Evolutionary conservation across 2,113 vertebrate genomes (phyloP).

Genomic region (Eptatretus burgeri): DNA sequence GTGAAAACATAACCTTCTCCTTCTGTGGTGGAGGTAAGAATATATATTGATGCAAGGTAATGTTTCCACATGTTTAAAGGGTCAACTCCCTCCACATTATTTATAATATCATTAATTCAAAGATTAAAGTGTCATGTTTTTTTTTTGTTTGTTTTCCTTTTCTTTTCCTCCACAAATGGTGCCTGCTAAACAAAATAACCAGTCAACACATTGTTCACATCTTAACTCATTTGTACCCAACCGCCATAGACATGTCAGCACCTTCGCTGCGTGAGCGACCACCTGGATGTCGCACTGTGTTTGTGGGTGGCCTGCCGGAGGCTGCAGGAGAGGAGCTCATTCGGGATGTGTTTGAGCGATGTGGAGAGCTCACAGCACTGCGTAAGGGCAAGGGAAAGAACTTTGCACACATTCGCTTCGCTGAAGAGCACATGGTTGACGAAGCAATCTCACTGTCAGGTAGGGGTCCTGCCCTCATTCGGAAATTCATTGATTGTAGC

Average conservation of each 20-base stretch:
- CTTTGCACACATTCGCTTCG: conserved; percentile 76
- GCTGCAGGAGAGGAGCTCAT: conserved; percentile 61
- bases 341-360: conserved; percentile 73
- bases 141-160: no score
- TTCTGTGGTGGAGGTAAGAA: no score
- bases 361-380: conserved; percentile 62
- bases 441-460: conserved; percentile 73
- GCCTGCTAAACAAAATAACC: no score
- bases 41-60: no score
- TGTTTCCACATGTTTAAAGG: no score
- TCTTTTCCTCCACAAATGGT: no score
- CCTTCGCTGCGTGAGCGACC: conserved; percentile 64
- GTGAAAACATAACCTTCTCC: no score
- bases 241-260: conserved; percentile 43
- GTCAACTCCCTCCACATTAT: no score
- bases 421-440: conserved; percentile 65
- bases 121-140: no score
- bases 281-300: conserved; percentile 76
- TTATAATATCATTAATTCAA: no score
- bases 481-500: no score
- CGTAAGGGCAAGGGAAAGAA: conserved; percentile 72
- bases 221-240: conserved; percentile 2
- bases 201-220: no score
- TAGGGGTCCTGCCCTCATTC: conserved; percentile 15
- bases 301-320: conserved; percentile 70